These are phyloP conservation scores for Eubasilissa regina DNA, from an alignment of 1,140 invertebrate genomes.

Conservation along the genomic window DNA sequence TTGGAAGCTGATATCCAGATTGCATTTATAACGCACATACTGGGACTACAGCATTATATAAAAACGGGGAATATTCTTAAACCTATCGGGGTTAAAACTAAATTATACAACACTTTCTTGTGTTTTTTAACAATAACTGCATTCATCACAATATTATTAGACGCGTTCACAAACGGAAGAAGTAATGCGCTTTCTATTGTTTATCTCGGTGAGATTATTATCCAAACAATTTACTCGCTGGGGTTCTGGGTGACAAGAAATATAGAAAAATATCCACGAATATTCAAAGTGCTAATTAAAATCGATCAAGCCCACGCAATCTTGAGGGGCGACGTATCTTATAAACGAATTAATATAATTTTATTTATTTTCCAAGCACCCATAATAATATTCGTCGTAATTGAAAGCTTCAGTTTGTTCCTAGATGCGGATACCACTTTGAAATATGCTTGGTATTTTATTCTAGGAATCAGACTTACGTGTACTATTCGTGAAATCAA, in stretches of 20 bases:
- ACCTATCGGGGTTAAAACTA: conserved; percentile 4
- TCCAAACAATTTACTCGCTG: neutral
- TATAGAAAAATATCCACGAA: conserved; percentile 10
- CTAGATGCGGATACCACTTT: no score
- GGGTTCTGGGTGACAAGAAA: neutral
- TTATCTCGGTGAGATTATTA: neutral
- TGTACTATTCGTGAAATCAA: neutral
- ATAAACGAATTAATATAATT: neutral
- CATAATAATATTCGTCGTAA: neutral
- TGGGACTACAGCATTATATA: neutral
- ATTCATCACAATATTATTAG: neutral
- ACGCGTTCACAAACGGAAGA: neutral
- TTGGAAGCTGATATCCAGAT: no score
- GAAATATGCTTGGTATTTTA: neutral
- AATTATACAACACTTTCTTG: neutral
- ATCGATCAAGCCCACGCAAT: neutral
- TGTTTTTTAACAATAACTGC: neutral
- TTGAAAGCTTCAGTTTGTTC: neutral
- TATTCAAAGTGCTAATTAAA: conserved; percentile 4
- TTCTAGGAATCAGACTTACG: neutral
- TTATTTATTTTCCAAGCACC: neutral
- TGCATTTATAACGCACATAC: no score
- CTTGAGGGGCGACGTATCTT: neutral
- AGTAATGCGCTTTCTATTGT: neutral
- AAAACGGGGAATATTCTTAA: neutral